These are phyloP conservation scores for Maccullochella peelii DNA, from an alignment of 2,113 vertebrate species.

Conservation along the genomic window DNA sequence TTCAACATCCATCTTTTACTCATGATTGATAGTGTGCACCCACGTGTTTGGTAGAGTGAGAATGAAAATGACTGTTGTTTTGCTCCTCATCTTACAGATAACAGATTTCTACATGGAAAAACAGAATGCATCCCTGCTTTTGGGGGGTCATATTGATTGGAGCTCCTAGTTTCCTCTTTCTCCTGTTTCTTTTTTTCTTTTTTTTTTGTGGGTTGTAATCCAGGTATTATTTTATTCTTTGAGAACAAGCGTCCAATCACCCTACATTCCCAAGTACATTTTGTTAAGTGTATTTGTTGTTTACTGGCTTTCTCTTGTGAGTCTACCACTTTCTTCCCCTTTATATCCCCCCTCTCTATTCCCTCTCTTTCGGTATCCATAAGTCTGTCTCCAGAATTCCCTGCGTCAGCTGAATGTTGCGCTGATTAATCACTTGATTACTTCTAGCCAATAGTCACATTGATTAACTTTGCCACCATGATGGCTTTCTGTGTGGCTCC, in stretches of 20 bases:
- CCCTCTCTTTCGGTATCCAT: constrained; percentile 32
- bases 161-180: background rate
- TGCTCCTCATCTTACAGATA: too few species aligned
- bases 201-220: background rate
- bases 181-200: background rate
- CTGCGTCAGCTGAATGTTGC: constrained; percentile 57
- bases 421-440: constrained; percentile 75
- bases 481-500: constrained; percentile 46
- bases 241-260: background rate
- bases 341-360: background rate
- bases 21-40: constrained; percentile 7
- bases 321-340: background rate
- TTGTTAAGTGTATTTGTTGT: background rate
- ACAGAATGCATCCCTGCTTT: background rate
- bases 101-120: too few species aligned
- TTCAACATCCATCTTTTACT: background rate
- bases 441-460: constrained; percentile 66
- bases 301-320: background rate
- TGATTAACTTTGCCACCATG: constrained; percentile 65
- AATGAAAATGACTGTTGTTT: background rate
- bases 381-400: constrained; percentile 46
- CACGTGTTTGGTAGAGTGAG: background rate
- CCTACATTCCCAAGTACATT: constrained; percentile 12
- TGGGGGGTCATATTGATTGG: constrained; percentile 7
- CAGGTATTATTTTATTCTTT: background rate